Base-by-base conservation (phyloP, 2,113 vertebrate species). In the Entomyzon cyanotis region DNA sequence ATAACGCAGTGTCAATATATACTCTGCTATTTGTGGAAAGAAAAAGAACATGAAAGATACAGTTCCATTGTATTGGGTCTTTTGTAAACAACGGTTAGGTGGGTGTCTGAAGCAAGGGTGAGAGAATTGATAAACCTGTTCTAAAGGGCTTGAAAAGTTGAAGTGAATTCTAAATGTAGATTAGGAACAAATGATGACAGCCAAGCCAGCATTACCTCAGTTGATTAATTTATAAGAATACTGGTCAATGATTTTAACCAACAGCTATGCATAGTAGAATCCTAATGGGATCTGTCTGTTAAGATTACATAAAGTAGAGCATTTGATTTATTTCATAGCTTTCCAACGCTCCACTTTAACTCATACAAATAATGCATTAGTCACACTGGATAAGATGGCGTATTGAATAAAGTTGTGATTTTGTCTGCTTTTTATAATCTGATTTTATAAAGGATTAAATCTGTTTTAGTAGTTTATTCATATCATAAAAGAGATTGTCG, bases 241-340 rank as follows among this genome's bases (percentile, higher is more conserved):
- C 95, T 98, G 97, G 98, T 98, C 98, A 98, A 98, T 98, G 96
- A 97, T 98, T 98, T 97, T 98, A 98, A 98, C 97, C 97, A 98
- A 97, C 87, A 98, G 97, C 95, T 97, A 97, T 90, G 96, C 94
- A 74, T 93, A 97, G 95, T 80, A 89, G 92, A 98, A 96, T 97
- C 91, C 97, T 98, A 98, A 98, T 97, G 96, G 97, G 97, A 98
- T 97, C 95, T 97, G 97, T 97, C 98, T 98, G 94, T 98, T 98
- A 97, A 97, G 96, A 98, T 98, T 98, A 97, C 95, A 97, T 96
- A 93, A 97, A 98, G 85, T 97, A 96, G 93, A 96, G 80, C 90
- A 96, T 97, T 98, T 98, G 97, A 98, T 98, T 98, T 98, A 98
- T 98, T 98, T 98, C 93, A 85, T 95, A 95, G 96, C 97, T 97